phyloP scores from a whole-genome alignment of 2,888 invertebrate species.

The Eumacrocentrus americanus region DNA sequence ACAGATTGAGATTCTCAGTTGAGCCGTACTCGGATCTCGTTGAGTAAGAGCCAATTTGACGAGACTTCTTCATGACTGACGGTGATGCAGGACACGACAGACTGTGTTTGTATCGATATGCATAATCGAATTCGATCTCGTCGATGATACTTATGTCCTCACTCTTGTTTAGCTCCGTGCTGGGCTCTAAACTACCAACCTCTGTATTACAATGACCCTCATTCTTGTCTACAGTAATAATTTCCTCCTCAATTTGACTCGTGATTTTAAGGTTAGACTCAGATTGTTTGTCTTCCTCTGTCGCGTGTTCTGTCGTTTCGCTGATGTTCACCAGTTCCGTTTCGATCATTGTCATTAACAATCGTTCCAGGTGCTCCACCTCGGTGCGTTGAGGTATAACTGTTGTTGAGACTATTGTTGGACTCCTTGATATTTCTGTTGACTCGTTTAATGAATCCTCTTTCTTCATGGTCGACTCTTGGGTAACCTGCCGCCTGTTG shows the following conservation, averaged over 20 bases:
- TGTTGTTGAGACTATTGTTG: constrained; percentile 2
- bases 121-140: constrained; percentile 29
- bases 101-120: constrained; percentile 52
- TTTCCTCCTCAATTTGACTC: background rate
- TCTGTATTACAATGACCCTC: constrained; percentile 19
- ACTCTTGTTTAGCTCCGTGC: constrained; percentile 25
- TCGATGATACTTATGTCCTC: constrained; percentile 25
- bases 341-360: constrained; percentile 54
- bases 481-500: constrained; percentile 12
- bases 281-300: constrained; percentile 25
- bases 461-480: constrained; percentile 14
- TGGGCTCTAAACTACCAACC: constrained; percentile 7
- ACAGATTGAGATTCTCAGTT: constrained; percentile 49
- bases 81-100: constrained; percentile 55
- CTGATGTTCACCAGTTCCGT: constrained; percentile 41
- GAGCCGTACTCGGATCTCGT: constrained; percentile 51
- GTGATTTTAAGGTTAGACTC: constrained; percentile 21
- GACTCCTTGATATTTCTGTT: background rate
- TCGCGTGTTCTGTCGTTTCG: background rate
- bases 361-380: constrained; percentile 52
- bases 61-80: constrained; percentile 38
- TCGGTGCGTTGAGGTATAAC: constrained; percentile 33
- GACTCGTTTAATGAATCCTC: constrained; percentile 23
- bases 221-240: constrained; percentile 17
- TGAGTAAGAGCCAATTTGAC: constrained; percentile 40